Evolutionary conservation across 2,888 invertebrate species (phyloP), one percentile per base, ranked within the genome.

Genomic region (Drosophila infuscata): DNA sequence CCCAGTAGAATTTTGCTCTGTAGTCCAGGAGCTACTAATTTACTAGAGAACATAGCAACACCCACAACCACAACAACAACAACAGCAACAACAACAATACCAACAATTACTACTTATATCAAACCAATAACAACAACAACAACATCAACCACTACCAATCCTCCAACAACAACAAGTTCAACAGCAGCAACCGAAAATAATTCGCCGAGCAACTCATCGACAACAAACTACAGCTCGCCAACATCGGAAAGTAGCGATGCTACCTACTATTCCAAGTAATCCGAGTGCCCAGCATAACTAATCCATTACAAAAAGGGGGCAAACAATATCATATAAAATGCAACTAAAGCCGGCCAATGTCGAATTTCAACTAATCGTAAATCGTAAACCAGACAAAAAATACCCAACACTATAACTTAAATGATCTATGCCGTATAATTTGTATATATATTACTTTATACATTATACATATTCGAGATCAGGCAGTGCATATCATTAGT

Each of bases 1-100:
- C 92, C 93, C 78, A 93, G 93, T 92, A 91, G 90, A 92, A 68
- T 91, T 77, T 87, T 92, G 81, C 88, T 89, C 86, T 89, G 90
- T 90, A 92, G 89, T 83, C 90, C 92, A 80, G 85, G 82, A 77
- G 81, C 90, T 58, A 71, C 70, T 74, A 91, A 84, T 82, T 87
- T 88, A 72, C 82, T 86, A 83, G 83, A 86, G 71, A 82, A 76
- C 67, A 73, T 73, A 74, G 61, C 54, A 66, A 72, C 69, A 70
- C 70, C 73, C 65, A 41, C 71, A 71, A 69, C 70, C 70, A 66
- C 51, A 56, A 62, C 61, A 62, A 63, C 63, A 62, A 56, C 70
- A 76, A 68, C 68, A 64, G 62, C 65, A 70, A 66, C 67, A 54
- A 56, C 70, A 69, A 68, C 76, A 68, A 48, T 70, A 70, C 67